Percentiles rank a stretch among this genome's conserved stretches.
Conservation (phyloP, 2,113 vertebrate species). For the Mustela nigripes region DNA sequence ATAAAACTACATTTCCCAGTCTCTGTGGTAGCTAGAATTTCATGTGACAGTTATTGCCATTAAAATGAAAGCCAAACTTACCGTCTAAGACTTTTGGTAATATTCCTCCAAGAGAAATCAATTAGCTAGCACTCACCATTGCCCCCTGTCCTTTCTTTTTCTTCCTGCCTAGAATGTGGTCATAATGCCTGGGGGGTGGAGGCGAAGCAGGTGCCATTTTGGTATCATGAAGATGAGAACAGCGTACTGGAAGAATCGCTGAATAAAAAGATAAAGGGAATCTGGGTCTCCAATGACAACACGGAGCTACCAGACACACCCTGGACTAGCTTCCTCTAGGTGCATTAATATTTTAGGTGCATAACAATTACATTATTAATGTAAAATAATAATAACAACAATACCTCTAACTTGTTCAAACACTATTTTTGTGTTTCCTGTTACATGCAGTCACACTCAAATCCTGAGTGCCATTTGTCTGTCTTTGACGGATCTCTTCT, state of each 20-base stretch:
- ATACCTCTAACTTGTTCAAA: neutral
- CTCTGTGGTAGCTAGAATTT: neutral
- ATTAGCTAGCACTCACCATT: neutral
- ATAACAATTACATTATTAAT: neutral
- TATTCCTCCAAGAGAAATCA: constrained; percentile 22
- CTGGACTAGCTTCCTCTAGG: neutral
- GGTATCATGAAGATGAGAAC: neutral
- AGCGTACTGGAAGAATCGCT: neutral
- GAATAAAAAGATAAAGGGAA: neutral
- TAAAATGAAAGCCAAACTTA: constrained; percentile 17
- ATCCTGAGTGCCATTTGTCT: neutral
- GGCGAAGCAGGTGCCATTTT: neutral
- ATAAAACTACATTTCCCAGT: constrained; percentile 1
- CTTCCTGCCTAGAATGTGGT: neutral
- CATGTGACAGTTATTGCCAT: neutral
- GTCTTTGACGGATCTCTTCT: neutral
- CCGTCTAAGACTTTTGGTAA: neutral
- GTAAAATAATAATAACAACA: neutral
- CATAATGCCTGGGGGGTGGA: neutral
- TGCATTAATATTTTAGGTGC: no score
- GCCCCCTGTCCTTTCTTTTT: neutral
- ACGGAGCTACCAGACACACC: neutral
- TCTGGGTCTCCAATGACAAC: neutral
- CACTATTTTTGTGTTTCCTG: neutral
- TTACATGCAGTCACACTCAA: neutral